Percentiles rank a stretch among this genome's conserved stretches.
Conservation (phyloP, 2,797 vertebrate species). For the Euphonia xanthogaster region DNA sequence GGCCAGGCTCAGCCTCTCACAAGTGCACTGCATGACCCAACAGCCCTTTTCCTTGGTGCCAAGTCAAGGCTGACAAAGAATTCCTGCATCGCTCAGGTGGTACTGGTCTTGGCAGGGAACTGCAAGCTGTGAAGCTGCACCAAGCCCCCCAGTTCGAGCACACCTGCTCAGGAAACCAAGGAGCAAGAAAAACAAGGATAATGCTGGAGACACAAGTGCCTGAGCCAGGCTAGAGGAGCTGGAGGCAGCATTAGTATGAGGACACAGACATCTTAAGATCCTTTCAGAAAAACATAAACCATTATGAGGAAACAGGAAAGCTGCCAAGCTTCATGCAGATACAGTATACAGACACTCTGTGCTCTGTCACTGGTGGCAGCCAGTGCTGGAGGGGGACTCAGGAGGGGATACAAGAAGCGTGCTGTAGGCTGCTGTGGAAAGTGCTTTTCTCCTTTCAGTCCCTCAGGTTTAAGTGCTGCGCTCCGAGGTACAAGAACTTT, state of each 20-base stretch:
- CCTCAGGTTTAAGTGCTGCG: neutral
- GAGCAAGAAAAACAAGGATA: neutral
- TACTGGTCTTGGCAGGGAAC: rapidly evolving
- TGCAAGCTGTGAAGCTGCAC: neutral
- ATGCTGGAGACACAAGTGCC: neutral
- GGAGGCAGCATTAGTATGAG: neutral
- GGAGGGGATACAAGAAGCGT: neutral
- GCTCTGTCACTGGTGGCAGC: neutral
- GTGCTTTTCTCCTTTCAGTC: neutral
- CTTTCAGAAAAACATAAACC: neutral
- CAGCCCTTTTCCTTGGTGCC: neutral
- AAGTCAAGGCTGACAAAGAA: neutral
- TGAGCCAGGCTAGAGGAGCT: neutral
- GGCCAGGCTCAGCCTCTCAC: neutral
- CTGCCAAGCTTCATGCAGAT: constrained; percentile 6
- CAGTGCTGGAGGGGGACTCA: neutral
- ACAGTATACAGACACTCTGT: neutral
- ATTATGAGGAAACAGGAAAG: neutral
- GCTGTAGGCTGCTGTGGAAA: neutral
- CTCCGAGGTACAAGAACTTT: neutral
- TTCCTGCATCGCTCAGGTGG: neutral
- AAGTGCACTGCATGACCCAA: rapidly evolving
- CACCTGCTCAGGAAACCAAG: neutral
- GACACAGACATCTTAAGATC: neutral
- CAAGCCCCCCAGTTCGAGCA: neutral